Evolutionary conservation across 2,113 vertebrate genomes (phyloP).

Genomic region (Tychaedon coryphoeus): DNA sequence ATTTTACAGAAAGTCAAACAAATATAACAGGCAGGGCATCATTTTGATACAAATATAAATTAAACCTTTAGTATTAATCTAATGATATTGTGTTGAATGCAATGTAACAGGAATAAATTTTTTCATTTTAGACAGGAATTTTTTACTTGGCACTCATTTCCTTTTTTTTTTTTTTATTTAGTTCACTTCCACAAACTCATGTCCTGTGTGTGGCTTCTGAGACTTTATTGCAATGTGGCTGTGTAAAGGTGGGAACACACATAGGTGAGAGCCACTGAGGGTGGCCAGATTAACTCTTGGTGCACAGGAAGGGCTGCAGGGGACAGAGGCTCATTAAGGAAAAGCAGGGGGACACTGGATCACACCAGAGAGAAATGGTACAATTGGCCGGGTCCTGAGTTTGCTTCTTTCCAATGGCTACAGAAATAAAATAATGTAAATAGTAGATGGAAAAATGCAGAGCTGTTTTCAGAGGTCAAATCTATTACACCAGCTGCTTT

Average conservation of each 20-base stretch:
- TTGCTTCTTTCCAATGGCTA: neutral
- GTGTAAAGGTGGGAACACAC: neutral
- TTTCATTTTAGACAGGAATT: neutral
- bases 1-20: neutral
- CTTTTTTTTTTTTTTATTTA: neutral
- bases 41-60: neutral
- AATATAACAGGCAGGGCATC: neutral
- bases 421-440: neutral
- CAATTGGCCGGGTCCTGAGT: neutral
- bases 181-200: neutral
- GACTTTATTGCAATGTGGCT: neutral
- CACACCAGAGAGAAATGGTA: neutral
- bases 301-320: neutral
- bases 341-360: neutral
- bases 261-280: neutral
- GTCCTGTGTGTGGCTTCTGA: neutral
- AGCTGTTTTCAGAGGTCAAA: constrained; percentile 26
- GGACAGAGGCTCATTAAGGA: neutral
- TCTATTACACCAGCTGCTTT: neutral
- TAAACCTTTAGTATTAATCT: neutral
- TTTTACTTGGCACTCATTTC: neutral
- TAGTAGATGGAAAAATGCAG: neutral
- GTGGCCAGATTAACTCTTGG: neutral
- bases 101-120: neutral
- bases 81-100: neutral